These are phyloP conservation scores for Diadumene lineata DNA, from an alignment of 92 coral and sea anemone species.

Conservation along the genomic window DNA sequence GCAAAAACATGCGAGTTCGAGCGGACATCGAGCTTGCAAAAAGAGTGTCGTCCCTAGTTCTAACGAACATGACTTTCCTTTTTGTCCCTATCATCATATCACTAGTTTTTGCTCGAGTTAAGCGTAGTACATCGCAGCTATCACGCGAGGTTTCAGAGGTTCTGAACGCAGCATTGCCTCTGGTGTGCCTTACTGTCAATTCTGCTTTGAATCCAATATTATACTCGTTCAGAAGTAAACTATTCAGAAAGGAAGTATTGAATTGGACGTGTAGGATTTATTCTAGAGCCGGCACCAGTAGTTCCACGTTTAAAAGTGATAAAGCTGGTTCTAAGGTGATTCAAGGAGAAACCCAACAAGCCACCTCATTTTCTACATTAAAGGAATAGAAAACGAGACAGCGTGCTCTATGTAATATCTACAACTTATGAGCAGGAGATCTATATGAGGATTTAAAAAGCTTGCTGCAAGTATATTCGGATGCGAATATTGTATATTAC, in stretches of 20 bases:
- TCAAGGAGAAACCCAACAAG: not conserved
- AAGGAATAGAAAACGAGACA: no score
- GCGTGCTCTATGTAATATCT: no score
- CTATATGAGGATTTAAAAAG: no score
- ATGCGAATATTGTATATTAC: no score
- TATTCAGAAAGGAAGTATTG: not conserved
- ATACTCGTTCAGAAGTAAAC: conserved; percentile 67
- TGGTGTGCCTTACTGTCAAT: conserved; percentile 65
- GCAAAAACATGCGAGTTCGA: conserved; percentile 61
- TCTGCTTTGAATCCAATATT: conserved; percentile 67
- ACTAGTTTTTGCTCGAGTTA: conserved; percentile 56
- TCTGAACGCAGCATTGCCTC: conserved; percentile 64
- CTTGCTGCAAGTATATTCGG: no score
- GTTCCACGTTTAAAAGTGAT: not conserved
- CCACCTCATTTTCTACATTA: conserved; percentile 2
- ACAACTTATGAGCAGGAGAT: no score
- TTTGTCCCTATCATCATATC: conserved; percentile 63
- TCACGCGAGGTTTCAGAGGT: conserved; percentile 48
- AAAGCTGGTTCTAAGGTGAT: not conserved
- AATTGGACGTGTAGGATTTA: not conserved
- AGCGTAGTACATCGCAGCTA: conserved; percentile 27
- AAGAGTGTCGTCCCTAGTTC: conserved; percentile 61
- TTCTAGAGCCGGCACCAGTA: not conserved
- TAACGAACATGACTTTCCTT: conserved; percentile 66
- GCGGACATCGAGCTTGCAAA: conserved; percentile 65